Evolutionary conservation across 1,140 invertebrate genomes (phyloP).

Genomic region (Cepaea nemoralis): DNA sequence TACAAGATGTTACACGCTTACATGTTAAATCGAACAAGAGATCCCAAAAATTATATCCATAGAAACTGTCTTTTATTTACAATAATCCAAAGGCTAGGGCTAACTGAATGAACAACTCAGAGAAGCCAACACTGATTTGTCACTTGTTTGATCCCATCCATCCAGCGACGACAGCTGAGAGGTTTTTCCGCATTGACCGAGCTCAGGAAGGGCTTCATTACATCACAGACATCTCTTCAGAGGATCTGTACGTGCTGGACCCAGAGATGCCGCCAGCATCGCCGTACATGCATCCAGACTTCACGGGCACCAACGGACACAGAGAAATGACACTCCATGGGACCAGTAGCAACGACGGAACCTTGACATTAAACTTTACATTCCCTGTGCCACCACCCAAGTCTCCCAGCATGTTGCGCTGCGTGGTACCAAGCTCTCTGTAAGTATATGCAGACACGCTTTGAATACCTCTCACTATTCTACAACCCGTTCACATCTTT

Average conservation of each 20-base stretch:
- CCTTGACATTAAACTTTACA: constrained; percentile 58
- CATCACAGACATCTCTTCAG: constrained; percentile 86
- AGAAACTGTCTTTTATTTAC: too few species aligned
- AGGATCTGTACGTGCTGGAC: constrained; percentile 89
- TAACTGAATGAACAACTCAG: too few species aligned
- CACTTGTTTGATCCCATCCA: too few species aligned
- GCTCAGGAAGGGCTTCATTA: constrained; percentile 95
- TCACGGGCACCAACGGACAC: constrained; percentile 44
- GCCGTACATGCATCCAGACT: constrained; percentile 7
- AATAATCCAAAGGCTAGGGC: too few species aligned
- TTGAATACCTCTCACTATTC: too few species aligned
- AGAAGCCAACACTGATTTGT: too few species aligned
- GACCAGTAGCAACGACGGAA: constrained; percentile 41
- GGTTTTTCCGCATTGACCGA: constrained; percentile 92
- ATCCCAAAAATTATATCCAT: too few species aligned
- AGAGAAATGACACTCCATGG: constrained; percentile 41
- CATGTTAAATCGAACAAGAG: too few species aligned
- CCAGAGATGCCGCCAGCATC: constrained; percentile 72
- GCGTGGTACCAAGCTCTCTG: background rate
- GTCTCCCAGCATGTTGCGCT: constrained; percentile 57
- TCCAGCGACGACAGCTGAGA: constrained; percentile 90
- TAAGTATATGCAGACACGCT: too few species aligned
- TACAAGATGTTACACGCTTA: too few species aligned
- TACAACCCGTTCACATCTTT: too few species aligned
- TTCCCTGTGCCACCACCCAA: constrained; percentile 70